These are phyloP conservation scores for Choristoneura fumiferana DNA, from an alignment of 1,140 invertebrate species.

Conservation along the genomic window DNA sequence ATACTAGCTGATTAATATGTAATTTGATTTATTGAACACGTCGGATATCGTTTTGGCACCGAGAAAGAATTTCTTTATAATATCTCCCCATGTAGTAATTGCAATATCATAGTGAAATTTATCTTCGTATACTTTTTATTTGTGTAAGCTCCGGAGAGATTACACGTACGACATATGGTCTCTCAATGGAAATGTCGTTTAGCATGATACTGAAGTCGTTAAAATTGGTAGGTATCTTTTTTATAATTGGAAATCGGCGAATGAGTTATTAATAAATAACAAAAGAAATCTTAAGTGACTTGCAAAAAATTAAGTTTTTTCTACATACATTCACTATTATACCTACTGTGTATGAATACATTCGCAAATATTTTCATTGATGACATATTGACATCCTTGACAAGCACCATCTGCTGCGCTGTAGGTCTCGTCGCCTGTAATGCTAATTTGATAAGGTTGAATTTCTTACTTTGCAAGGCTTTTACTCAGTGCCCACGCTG, in stretches of 20 bases:
- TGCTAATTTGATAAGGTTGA: not conserved
- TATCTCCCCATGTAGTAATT: not conserved
- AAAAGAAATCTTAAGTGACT: not conserved
- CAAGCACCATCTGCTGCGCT: slow-evolving; percentile 7
- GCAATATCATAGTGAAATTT: slow-evolving; percentile 10
- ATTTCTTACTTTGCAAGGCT: not conserved
- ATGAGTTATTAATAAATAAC: not conserved
- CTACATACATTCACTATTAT: not conserved
- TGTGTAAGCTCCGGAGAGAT: no score
- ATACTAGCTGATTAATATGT: slow-evolving; percentile 24
- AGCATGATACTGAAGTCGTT: no score
- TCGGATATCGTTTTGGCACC: slow-evolving; percentile 29
- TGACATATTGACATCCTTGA: slow-evolving; percentile 18
- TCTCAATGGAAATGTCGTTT: no score
- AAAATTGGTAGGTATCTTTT: no score
- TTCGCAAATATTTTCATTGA: slow-evolving; percentile 5
- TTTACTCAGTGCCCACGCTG: slow-evolving; percentile 1
- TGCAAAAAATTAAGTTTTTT: slow-evolving; percentile 8
- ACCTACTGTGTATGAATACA: not conserved
- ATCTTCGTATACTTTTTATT: no score
- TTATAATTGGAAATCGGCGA: no score
- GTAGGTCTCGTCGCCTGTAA: not conserved
- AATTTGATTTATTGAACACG: slow-evolving; percentile 33
- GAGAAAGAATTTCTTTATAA: slow-evolving; percentile 34
- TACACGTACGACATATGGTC: no score